Evolutionary conservation across 2,797 vertebrate species (phyloP).

Genomic region (Enteromius argenteus): DNA sequence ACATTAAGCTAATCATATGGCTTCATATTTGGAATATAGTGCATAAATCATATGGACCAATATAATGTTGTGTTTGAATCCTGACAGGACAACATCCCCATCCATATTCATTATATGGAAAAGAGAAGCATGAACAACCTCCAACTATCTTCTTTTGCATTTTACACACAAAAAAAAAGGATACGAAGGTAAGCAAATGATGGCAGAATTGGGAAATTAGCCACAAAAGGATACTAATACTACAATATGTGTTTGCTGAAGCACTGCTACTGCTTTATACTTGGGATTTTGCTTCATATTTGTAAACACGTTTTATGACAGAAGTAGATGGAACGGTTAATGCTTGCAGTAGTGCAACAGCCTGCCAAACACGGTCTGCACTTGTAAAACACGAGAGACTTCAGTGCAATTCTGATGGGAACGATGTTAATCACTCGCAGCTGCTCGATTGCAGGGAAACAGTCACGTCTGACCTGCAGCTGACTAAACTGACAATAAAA

Average conservation of each 20-base stretch:
- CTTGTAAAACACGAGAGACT: conserved; percentile 24
- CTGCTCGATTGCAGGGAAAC: conserved; percentile 20
- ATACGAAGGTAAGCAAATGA: not conserved
- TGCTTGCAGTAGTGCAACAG: conserved; percentile 14
- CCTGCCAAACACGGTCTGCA: conserved; percentile 20
- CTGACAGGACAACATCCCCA: not conserved
- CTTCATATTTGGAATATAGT: not conserved
- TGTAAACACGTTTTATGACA: conserved; percentile 11
- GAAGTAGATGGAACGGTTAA: conserved; percentile 20
- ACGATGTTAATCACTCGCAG: conserved; percentile 30
- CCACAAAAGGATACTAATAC: not conserved
- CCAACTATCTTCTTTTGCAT: not conserved
- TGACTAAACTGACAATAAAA: conserved; percentile 28
- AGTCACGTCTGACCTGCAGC: not conserved
- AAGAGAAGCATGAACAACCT: not conserved
- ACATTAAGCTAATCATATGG: not conserved
- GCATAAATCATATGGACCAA: not conserved
- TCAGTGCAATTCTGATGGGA: conserved; percentile 20
- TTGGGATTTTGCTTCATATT: not conserved
- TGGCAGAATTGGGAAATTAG: not conserved
- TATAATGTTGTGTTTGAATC: not conserved
- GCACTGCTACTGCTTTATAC: not conserved
- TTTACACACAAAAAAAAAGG: not conserved
- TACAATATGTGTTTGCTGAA: not conserved
- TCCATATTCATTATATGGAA: not conserved